Evolutionary conservation across 2,888 invertebrate genomes (phyloP).

Genomic region (Rhaphigaster nebulosa): DNA sequence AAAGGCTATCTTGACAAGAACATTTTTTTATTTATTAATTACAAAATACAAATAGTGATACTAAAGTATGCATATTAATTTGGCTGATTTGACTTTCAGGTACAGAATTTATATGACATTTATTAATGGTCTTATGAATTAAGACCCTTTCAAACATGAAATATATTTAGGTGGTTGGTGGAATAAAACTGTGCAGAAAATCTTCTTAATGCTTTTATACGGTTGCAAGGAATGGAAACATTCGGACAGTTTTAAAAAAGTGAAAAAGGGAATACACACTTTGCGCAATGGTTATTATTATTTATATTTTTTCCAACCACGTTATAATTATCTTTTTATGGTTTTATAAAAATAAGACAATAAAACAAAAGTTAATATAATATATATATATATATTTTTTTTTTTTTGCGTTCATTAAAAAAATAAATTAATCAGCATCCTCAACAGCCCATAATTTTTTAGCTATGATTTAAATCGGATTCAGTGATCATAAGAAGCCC

Average conservation of each 20-base stretch:
- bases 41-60: not conserved
- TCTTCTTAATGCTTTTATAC: slow-evolving; percentile 4
- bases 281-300: slow-evolving; percentile 30
- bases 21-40: not conserved
- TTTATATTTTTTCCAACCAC: not conserved
- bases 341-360: not conserved
- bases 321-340: not conserved
- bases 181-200: not conserved
- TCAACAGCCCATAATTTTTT: not conserved
- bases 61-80: not conserved
- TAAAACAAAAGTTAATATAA: not conserved
- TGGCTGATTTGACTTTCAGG: slow-evolving; percentile 36
- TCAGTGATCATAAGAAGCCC: too few relatives aligned
- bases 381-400: not conserved
- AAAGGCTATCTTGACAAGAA: not conserved
- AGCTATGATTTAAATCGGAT: too few relatives aligned
- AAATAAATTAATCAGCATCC: not conserved
- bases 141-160: slow-evolving; percentile 4
- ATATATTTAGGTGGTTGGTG: slow-evolving; percentile 37
- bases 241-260: slow-evolving; percentile 6
- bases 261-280: slow-evolving; percentile 1
- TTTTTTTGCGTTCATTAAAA: not conserved
- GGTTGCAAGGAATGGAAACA: slow-evolving; percentile 34
- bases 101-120: not conserved
- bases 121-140: not conserved